A percentile compares a stretch with the other conserved stretches of the same genome.
phyloP scores from a whole-genome alignment of 1,140 invertebrate species.

The Euwallacea fornicatus region DNA sequence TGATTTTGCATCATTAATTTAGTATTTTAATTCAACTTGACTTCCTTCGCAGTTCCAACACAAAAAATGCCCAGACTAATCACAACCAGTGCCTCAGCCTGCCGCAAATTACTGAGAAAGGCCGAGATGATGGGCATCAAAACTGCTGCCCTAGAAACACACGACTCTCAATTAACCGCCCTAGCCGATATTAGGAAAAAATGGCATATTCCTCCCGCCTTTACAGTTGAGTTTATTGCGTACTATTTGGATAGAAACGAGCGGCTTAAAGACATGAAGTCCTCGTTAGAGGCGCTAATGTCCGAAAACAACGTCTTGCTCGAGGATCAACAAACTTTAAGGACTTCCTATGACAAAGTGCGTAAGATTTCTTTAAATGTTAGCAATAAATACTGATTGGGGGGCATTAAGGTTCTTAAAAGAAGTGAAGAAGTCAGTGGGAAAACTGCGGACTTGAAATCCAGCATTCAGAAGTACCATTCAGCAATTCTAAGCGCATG shows the following conservation, averaged over 20 bases:
- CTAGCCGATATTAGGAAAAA: conserved; percentile 86
- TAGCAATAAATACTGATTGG: too few species aligned
- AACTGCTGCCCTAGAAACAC: conserved; percentile 73
- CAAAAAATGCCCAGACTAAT: conserved; percentile 91
- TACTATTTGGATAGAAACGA: conserved; percentile 88
- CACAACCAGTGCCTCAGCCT: conserved; percentile 87
- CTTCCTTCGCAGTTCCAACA: conserved; percentile 70
- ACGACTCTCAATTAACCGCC: conserved; percentile 77
- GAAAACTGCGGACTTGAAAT: conserved; percentile 54
- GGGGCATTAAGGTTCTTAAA: conserved; percentile 56
- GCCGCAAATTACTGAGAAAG: conserved; percentile 80
- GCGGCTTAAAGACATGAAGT: conserved; percentile 75
- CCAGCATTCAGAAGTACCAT: conserved; percentile 61
- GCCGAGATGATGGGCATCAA: conserved; percentile 90
- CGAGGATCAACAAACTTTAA: conserved; percentile 71
- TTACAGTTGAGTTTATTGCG: conserved; percentile 90
- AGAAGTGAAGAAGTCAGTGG: conserved; percentile 58
- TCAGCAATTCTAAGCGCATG: conserved; percentile 60
- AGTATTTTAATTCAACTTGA: background rate
- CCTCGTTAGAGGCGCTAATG: conserved; percentile 72
- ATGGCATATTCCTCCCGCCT: conserved; percentile 91
- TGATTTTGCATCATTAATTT: background rate
- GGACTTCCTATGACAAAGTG: conserved; percentile 71
- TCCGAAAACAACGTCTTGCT: conserved; percentile 72
- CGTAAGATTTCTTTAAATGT: conserved; percentile 49